Evolutionary conservation across 2,113 vertebrate species (phyloP), one percentile per base, ranked within the genome.

Genomic region (Chaenogobius annularis): DNA sequence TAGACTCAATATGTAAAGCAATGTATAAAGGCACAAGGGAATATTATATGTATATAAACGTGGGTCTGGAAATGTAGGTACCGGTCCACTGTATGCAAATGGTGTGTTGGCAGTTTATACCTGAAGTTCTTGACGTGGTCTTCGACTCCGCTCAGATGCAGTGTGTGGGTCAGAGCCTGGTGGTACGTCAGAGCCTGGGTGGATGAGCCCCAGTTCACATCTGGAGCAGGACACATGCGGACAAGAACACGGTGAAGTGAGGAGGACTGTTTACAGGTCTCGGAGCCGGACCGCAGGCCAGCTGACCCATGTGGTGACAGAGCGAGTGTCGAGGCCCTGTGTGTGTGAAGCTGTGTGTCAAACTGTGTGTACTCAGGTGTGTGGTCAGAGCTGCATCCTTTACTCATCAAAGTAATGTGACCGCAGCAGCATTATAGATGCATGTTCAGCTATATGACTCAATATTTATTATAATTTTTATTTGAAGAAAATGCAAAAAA

Each of bases 191-290:
- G 88, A 19, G 98, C 98, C 92, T 99, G 98, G 0, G 98, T 99
- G 2, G 98, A 99, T 0, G 98, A 99, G 35, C 98, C 98, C 98
- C 98, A 99, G 88, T 99, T 99, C 78, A 99, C 98, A 95, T 99
- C 98, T 99, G 93, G 80, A 81, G 62, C n/a, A 69, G 73, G 63
- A 85, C 63, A 37, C 81, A 85, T 15, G 76, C 86, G 78, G 76
- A 55, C 74, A 90, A 66, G 80, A 63, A 85, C 68, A 83, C 48
- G 58, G 75, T 68, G 66, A 47, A 70, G 73, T 82, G 44, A 84
- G 69, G 46, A 56, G 26, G 71, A 20, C 62, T 85, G 85, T 86
- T 85, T 85, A 78, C 14, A 61, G 70, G 70, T 80, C 65, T 55
- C 46, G 20, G n/a, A 15, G 66, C 66, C 13, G 61, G 64, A 59